phyloP scores from a whole-genome alignment of 2,888 invertebrate genomes.

The Hermaeophaga mercurialis region DNA sequence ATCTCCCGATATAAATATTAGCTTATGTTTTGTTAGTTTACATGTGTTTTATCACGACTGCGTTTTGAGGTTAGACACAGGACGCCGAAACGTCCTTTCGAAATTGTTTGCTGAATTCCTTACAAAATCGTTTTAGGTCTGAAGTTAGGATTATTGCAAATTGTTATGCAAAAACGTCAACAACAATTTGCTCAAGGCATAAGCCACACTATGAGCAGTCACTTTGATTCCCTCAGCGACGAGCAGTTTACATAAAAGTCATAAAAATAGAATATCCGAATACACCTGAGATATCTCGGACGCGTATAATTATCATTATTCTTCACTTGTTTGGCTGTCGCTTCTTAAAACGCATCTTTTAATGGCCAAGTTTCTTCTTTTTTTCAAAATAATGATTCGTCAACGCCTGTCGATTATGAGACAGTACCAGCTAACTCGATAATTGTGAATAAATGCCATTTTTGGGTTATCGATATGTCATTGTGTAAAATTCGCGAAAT shows the following conservation, averaged over 20 bases:
- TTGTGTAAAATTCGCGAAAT: background rate
- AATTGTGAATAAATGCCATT: constrained; percentile 17
- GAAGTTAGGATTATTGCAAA: no score
- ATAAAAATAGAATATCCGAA: constrained; percentile 25
- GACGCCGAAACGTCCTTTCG: no score
- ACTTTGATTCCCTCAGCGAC: constrained; percentile 8
- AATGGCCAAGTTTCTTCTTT: constrained; percentile 15
- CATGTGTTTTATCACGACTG: constrained; percentile 54
- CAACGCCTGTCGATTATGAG: constrained; percentile 19
- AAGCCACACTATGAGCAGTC: constrained; percentile 13
- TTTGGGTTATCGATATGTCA: constrained; percentile 9
- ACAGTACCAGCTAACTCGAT: constrained; percentile 11
- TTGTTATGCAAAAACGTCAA: constrained; percentile 18
- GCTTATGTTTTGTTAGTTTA: constrained; percentile 53
- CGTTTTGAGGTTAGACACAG: constrained; percentile 19
- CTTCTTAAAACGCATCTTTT: constrained; percentile 22
- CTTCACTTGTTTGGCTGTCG: constrained; percentile 20
- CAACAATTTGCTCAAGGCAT: constrained; percentile 20
- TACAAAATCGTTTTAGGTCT: no score
- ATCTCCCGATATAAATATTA: constrained; percentile 58
- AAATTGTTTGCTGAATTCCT: no score
- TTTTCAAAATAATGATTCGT: constrained; percentile 2
- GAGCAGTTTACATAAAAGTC: constrained; percentile 21
- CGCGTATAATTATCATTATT: constrained; percentile 25
- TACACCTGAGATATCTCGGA: constrained; percentile 16